Percentiles rank a stretch among this genome's conserved stretches.
phyloP scores from a whole-genome alignment of 2,113 vertebrate species.

The Gnathonemus echidnorhynchus region DNA sequence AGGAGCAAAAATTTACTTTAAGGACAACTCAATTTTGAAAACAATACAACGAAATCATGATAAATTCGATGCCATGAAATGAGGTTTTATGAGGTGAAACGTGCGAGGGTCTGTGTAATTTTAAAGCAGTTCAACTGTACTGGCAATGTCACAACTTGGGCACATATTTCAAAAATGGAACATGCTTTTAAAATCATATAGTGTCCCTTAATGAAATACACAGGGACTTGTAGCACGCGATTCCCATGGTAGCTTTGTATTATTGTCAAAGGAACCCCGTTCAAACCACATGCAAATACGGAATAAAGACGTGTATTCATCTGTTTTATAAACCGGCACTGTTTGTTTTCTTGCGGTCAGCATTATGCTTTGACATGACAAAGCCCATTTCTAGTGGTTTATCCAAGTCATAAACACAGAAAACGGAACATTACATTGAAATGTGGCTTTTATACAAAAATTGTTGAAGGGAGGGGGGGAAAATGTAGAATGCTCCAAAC shows the following conservation, averaged over 20 bases:
- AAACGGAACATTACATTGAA: conserved; percentile 12
- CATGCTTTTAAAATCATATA: neutral
- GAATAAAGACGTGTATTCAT: conserved; percentile 17
- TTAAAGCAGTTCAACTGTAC: neutral
- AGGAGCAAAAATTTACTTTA: neutral
- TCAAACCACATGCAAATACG: conserved; percentile 14
- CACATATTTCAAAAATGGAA: neutral
- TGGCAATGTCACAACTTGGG: neutral
- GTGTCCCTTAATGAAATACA: neutral
- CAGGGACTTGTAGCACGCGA: neutral
- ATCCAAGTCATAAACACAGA: conserved; percentile 16
- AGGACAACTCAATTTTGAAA: neutral
- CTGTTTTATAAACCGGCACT: conserved; percentile 15
- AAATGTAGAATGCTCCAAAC: neutral
- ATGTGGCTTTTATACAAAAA: conserved; percentile 5
- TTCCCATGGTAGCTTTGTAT: conserved; percentile 1
- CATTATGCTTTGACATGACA: conserved; percentile 24
- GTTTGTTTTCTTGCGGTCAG: conserved; percentile 19
- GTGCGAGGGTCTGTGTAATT: neutral
- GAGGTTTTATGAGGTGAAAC: neutral
- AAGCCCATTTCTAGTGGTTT: conserved; percentile 22
- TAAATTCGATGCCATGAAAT: neutral
- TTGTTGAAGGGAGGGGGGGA: neutral
- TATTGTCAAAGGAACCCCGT: conserved; percentile 13
- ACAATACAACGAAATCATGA: neutral